Base-by-base conservation (phyloP, 2,888 invertebrate genomes). In the Polyommatus icarus region DNA sequence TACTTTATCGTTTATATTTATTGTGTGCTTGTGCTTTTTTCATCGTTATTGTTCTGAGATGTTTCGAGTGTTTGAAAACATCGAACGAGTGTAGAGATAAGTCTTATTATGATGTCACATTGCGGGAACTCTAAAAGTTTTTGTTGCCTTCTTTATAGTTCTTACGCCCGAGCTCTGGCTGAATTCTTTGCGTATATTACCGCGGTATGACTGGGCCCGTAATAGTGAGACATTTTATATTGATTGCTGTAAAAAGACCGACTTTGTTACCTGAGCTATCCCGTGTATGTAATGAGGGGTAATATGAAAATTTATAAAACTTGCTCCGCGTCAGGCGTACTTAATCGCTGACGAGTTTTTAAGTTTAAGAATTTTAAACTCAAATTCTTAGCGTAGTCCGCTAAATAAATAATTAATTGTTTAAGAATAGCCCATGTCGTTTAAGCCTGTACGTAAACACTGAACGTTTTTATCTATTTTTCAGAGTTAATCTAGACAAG, bases 51-150 rank as follows among this genome's bases (percentile, higher is more conserved):
- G 40, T 72, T 36, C 36, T 40, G n/a, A 72, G 72, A 29, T 67
- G 67, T 15, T 67, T 67, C 15, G 29, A 67, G 29, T 67, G 67
- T 29, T 29, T 67, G 24, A 24, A 24, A 61, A 32, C 67, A 77
- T 80, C 20, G 40, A 36, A 72, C 54, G 40, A 40, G n/a, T 40
- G n/a, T 40, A 72, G 12, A 71, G 71, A 20, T 72, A 72, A 40
- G 72, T 72, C 72, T 72, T 71, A 80, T 80, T 78, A 80, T 78
- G 78, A 80, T 78, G 80, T 79, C 79, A 80, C 77, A 79, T 76
- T 76, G 78, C 76, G 76, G 71, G 78, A 59, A 61, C 46, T 67
- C 29, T 76, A 78, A 54, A 54, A 29, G 46, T 75, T 75, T 75
- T 76, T 76, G 59, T 76, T 18, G 2, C n/a, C 40, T 59, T 40